A percentile compares a stretch with the other conserved stretches of the same genome.
Evolutionary conservation across 2,113 vertebrate species (phyloP).

Genomic region (Baryphthengus martii): DNA sequence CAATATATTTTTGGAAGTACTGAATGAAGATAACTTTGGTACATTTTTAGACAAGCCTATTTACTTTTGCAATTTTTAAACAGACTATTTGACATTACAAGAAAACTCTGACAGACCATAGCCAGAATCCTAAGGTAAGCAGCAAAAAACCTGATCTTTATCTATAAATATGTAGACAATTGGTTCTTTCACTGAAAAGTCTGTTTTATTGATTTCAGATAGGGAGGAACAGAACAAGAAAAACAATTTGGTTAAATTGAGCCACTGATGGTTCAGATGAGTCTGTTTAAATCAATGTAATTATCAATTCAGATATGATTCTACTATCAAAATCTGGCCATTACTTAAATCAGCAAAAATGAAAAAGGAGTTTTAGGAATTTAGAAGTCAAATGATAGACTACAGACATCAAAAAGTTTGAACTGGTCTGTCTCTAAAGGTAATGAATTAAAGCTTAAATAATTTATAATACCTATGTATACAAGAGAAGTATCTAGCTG

Average conservation of each 20-base stretch:
- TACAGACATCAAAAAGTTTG: background rate
- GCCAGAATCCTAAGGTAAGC: conserved; percentile 1
- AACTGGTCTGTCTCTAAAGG: background rate
- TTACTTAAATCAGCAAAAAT: background rate
- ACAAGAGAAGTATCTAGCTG: background rate
- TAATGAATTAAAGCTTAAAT: background rate
- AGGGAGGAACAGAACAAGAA: background rate
- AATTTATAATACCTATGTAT: background rate
- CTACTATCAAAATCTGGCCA: background rate
- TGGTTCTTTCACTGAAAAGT: background rate
- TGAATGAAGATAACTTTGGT: background rate
- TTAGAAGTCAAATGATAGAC: background rate
- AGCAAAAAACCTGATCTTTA: background rate
- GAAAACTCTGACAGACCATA: background rate
- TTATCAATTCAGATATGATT: background rate
- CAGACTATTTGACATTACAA: background rate
- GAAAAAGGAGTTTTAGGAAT: background rate
- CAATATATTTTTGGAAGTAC: conserved; percentile 13
- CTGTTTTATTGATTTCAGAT: background rate
- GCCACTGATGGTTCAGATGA: background rate
- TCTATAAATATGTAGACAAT: background rate
- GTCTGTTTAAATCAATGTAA: background rate
- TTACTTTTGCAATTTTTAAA: background rate
- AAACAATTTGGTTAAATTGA: background rate
- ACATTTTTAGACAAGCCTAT: conserved; percentile 27